Base-by-base conservation (phyloP, 2,888 invertebrate genomes). In the Clepsis dumicolana region DNA sequence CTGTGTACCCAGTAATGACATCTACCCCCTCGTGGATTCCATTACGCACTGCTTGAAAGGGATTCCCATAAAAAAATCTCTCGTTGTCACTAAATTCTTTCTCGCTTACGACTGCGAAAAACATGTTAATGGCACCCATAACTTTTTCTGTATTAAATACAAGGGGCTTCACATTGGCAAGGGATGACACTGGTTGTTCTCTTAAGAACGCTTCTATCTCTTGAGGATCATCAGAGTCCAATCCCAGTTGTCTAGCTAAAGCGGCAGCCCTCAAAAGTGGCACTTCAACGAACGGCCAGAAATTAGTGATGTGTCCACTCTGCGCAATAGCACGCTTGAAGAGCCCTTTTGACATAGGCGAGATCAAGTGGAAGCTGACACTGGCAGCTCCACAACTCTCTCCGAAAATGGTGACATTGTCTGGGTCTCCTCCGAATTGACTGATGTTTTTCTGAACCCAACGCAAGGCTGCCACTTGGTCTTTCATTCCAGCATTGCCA, bases 1-100 rank as follows among this genome's bases (percentile, higher is more conserved):
- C 93, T 16, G 95, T 96, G 3, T 95, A 82, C 1, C 97, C 97
- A 25, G 95, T 88, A 81, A 97, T 95, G 83, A 96, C 94, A 0
- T 96, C 96, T 0, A 96, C 90, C 10, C 75, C 83, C 56, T 83
- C 77, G 38, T 94, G 86, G 16, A 88, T 88, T n/a, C 95, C 94
- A n/a, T 89, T 82, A 71, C 89, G 85, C 10, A 91, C 72, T 16
- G 82, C 80, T 41, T 94, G 86, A 25, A 73, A 62, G 0, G 80
- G 60, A 25, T 84, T 74, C 14, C 80, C 82, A 14, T 75, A 73
- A 69, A 79, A 86, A 73, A 82, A 87, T 61, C 77, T 77, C 63
- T 86, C 85, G n/a, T 72, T 78, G 5, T 75, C 64, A 1, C 71
- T 81, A 65, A 85, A 84, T 32, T 78, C 27, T 35, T 80, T 79